Evolutionary conservation across 2,888 invertebrate genomes (phyloP), one percentile per base, ranked within the genome.

Genomic region (Cataglyphis albicans): DNA sequence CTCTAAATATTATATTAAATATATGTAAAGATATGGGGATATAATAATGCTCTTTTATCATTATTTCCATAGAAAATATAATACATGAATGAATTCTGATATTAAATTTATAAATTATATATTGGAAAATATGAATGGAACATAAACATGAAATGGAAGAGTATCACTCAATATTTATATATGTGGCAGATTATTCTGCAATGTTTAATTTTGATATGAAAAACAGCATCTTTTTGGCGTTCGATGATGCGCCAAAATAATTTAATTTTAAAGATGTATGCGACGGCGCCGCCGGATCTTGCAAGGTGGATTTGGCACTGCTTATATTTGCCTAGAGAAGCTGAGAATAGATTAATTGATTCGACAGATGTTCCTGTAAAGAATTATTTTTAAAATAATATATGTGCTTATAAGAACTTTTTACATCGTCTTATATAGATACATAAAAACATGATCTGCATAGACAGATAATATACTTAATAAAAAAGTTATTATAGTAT

Each of bases 301-400:
- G 73, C 75, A 74, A 81, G 61, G 70, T 82, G 84, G 72, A 88
- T 78, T 86, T 88, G 85, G 88, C 89, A 88, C 83, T 82, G 25
- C 78, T 86, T 82, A 72, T 82, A 81, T 89, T 48, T 72, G 78
- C 88, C 80, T 84, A 67, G 85, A 67, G 74, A 76, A 72, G 61
- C 84, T 84, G 81, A 89, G 86, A 89, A 89, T 89, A 89, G 88
- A 87, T 18, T 29, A 25, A 86, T 86, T 87, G 82, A 89, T 84
- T 84, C 83, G 84, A 86, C 82, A 73, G 21, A 81, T 29, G 21
- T 75, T 86, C 84, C 57, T 70, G 6, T 44, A 7, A 70, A 80
- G 18, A 76, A 48, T 68, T 72, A 72, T 72, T 72, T 81, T 82
- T 65, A 75, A 76, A 64, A 32, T 59, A 70, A 9, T 9, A 38